These are phyloP conservation scores for Stigmatopora argus DNA, from an alignment of 2,113 vertebrate species.

Conservation along the genomic window DNA sequence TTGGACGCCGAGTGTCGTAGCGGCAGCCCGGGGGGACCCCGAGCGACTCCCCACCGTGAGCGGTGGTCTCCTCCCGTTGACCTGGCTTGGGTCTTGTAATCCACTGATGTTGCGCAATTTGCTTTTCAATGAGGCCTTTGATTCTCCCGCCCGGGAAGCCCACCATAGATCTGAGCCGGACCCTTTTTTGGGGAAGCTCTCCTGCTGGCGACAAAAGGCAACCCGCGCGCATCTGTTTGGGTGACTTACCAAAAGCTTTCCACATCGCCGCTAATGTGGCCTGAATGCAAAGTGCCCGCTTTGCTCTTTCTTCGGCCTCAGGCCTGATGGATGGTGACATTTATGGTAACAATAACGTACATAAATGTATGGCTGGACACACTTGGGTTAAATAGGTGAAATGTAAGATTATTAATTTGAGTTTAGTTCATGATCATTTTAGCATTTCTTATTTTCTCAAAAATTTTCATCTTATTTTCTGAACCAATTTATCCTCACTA, in stretches of 20 bases:
- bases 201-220: neutral
- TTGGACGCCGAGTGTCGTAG: too few relatives aligned
- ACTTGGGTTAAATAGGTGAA: too few relatives aligned
- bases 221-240: neutral
- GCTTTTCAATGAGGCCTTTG: conserved; percentile 67
- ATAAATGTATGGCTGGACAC: too few relatives aligned
- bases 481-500: too few relatives aligned
- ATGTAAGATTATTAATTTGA: too few relatives aligned
- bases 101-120: conserved; percentile 67
- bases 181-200: conserved; percentile 28
- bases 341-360: neutral
- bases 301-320: neutral
- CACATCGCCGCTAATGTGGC: neutral
- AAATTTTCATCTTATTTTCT: too few relatives aligned
- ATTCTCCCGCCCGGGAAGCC: conserved; percentile 60
- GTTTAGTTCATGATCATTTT: too few relatives aligned
- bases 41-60: neutral
- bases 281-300: neutral
- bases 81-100: conserved; percentile 61
- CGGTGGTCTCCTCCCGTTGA: conserved; percentile 24
- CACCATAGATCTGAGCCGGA: conserved; percentile 49
- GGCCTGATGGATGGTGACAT: neutral
- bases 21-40: too few relatives aligned
- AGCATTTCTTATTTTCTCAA: too few relatives aligned
- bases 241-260: neutral